These are phyloP conservation scores for Cavia porcellus DNA, from an alignment of 2,113 vertebrate genomes.

Conservation along the genomic window DNA sequence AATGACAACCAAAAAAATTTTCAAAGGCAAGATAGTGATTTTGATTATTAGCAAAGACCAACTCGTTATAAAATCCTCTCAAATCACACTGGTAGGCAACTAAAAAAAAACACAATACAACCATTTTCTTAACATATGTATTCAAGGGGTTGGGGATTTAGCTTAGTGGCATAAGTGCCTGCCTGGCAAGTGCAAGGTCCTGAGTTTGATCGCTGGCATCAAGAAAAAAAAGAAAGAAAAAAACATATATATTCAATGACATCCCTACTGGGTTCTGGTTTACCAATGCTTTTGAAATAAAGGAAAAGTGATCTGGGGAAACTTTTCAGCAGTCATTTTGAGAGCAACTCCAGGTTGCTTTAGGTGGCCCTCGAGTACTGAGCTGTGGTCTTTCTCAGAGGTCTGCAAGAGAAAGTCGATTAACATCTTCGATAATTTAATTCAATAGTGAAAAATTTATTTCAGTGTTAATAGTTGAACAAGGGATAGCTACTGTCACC, in stretches of 20 bases:
- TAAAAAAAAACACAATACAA: background rate
- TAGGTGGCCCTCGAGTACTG: background rate
- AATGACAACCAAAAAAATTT: slow-evolving; percentile 45
- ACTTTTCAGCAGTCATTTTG: background rate
- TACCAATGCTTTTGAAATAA: background rate
- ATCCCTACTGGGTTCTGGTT: background rate
- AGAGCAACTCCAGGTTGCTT: background rate
- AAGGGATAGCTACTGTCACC: background rate
- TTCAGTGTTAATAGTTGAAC: background rate
- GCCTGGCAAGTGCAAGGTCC: no score
- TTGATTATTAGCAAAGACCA: slow-evolving; percentile 21
- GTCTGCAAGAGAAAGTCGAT: background rate
- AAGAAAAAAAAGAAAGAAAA: no score
- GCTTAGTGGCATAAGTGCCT: no score
- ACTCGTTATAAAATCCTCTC: slow-evolving; percentile 46
- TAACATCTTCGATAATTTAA: background rate
- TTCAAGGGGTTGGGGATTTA: no score
- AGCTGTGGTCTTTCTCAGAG: background rate
- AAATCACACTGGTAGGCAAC: background rate
- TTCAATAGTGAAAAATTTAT: background rate
- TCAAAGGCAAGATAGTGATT: slow-evolving; percentile 35
- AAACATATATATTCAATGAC: background rate
- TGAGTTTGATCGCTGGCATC: no score
- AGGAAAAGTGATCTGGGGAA: background rate
- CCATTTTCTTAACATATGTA: slow-evolving; percentile 31